Percentiles rank a stretch among this genome's conserved stretches.
phyloP scores from a whole-genome alignment of 2,113 vertebrate species.

The Hippocampus zosterae region DNA sequence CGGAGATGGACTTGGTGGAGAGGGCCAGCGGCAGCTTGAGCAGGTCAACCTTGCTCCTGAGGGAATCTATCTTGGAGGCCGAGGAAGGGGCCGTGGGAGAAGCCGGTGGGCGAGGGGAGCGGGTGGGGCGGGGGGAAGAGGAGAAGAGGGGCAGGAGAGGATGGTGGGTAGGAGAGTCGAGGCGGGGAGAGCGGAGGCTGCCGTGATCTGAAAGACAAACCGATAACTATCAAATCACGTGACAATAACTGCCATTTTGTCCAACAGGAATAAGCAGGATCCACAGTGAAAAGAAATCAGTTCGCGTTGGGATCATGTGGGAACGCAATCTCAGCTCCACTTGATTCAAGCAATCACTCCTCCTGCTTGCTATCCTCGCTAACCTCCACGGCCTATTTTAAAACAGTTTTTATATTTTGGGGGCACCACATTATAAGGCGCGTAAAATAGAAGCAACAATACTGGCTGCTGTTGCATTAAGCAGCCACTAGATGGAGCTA shows the following conservation, averaged over 20 bases:
- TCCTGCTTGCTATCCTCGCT: no score
- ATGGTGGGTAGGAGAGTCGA: conserved; percentile 32
- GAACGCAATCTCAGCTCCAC: no score
- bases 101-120: conserved; percentile 7
- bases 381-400: no score
- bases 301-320: no score
- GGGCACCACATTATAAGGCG: no score
- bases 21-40: conserved; percentile 88
- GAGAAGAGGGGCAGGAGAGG: conserved; percentile 17
- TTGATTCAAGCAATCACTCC: no score
- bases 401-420: no score
- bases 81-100: conserved; percentile 50
- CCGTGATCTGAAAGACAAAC: conserved; percentile 22
- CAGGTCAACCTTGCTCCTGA: conserved; percentile 94
- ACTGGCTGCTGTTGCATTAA: no score
- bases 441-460: no score
- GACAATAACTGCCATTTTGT: neutral
- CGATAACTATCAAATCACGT: neutral
- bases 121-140: conserved; percentile 9
- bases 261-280: neutral
- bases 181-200: conserved; percentile 28
- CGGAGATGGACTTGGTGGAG: conserved; percentile 73
- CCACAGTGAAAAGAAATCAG: neutral
- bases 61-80: conserved; percentile 96
- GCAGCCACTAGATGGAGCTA: no score